Conservation (phyloP, 2,797 vertebrate genomes). For the Galaxias olidus region DNA sequence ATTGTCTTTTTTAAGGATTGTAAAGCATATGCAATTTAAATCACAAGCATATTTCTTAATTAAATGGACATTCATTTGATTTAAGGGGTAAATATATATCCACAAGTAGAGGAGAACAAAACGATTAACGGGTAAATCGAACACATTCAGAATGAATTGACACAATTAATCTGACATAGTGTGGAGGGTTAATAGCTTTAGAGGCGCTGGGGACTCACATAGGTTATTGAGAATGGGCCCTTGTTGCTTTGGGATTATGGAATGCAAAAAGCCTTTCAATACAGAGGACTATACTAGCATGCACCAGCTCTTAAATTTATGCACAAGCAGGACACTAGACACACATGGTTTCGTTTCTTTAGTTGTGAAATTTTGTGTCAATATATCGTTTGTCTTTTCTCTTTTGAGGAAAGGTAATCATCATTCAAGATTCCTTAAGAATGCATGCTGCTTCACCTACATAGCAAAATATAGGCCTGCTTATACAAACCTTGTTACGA, state of each 20-base stretch:
- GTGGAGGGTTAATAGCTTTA: conserved; percentile 50
- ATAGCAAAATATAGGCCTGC: too few relatives aligned
- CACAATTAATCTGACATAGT: conserved; percentile 71
- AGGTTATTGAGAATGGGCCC: conserved; percentile 5
- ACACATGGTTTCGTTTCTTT: too few relatives aligned
- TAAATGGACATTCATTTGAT: conserved; percentile 66
- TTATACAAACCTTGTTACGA: too few relatives aligned
- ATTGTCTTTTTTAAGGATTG: conserved; percentile 65
- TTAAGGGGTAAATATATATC: conserved; percentile 42
- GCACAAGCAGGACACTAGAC: too few relatives aligned
- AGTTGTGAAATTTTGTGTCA: too few relatives aligned
- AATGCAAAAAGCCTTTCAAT: neutral
- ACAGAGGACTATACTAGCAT: neutral
- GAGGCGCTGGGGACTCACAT: conserved; percentile 17
- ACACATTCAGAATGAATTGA: conserved; percentile 64
- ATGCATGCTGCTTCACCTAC: too few relatives aligned
- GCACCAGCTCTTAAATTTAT: too few relatives aligned
- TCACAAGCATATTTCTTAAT: conserved; percentile 71
- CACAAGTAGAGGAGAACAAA: conserved; percentile 37
- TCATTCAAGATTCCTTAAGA: too few relatives aligned
- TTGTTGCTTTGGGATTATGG: neutral
- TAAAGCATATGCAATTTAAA: conserved; percentile 66
- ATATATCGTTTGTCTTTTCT: too few relatives aligned
- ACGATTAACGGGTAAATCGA: conserved; percentile 62
- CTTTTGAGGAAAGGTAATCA: too few relatives aligned